Base-by-base conservation (phyloP, 2,888 invertebrate species). In the Sycophila texana region DNA sequence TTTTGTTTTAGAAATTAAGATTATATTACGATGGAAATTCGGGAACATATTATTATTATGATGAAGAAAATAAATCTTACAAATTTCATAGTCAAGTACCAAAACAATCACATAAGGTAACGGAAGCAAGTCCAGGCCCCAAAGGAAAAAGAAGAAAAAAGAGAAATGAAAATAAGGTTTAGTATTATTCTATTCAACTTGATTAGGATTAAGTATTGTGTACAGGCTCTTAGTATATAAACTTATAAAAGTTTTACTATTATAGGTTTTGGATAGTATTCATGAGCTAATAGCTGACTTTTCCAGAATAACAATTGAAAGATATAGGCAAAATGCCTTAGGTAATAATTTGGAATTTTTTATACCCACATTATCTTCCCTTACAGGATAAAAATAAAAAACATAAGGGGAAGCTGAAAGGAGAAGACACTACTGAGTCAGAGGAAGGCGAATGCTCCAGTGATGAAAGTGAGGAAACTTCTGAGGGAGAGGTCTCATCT, bases 21-120 rank as follows among this genome's bases (percentile, higher is more conserved):
- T 91, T 98, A 47, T 98, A 97, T 89, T 98, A 98, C 88, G 97
- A 98, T 90, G 96, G 96, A 7, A 94, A 95, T 83, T 95, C 94
- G 49, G 95, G 95, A 3, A 96, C 94, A 75, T 98, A 98, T 89
- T 95, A 97, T 87, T 93, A 93, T 85, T 98, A 96, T 88, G 95
- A 97, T 85, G 93, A 95, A 84, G 93, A 94, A 49, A 95, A 93
- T 72, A 93, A 95, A 85, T 91, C 93, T 53, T 97, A 96, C 90
- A 93, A 94, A 78, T 96, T 95, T 89, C 96, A 97, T 90, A 96
- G 96, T 3, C 95, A 95, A 91, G 93, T 94, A 2, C 92, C 93
- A 85, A 91, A 92, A 77, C 82, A 84, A 77, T 49, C 70, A 71
- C 83, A 82, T 51, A 74, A 85, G 70, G 63, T 66, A 30, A 47